Conservation (phyloP, 2,113 vertebrate genomes). For the Phrynocephalus versicolor region DNA sequence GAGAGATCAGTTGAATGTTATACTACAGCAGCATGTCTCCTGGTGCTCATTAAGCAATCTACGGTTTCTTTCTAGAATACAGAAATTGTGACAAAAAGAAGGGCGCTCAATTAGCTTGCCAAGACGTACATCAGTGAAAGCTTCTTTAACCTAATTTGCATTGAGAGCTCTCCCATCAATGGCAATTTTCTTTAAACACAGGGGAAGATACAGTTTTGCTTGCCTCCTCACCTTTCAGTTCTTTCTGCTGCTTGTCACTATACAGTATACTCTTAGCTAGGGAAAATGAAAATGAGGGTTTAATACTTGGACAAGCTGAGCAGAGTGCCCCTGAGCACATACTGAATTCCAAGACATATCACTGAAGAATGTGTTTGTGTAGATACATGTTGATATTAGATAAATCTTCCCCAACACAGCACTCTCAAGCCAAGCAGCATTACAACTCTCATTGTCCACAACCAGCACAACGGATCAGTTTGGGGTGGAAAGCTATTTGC, state of each 20-base stretch:
- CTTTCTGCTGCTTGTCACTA: not conserved
- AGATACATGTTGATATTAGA: not conserved
- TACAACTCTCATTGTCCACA: not conserved
- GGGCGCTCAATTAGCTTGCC: conserved; percentile 18
- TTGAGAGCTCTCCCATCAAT: conserved; percentile 13
- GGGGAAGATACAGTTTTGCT: conserved; percentile 7
- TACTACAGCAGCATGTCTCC: conserved; percentile 26
- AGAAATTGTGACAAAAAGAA: not conserved
- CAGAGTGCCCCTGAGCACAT: not conserved
- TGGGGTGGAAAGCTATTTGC: not conserved
- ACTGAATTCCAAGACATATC: not conserved
- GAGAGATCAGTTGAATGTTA: conserved; percentile 52
- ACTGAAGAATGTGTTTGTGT: not conserved
- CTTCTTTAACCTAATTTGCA: conserved; percentile 21
- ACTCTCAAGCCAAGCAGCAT: not conserved
- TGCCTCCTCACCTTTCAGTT: not conserved
- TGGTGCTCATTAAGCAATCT: conserved; percentile 39
- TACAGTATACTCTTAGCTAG: not conserved
- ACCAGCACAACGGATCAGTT: not conserved
- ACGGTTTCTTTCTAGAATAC: conserved; percentile 3
- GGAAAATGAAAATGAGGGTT: not conserved
- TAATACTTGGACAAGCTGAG: not conserved
- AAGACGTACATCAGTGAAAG: conserved; percentile 8
- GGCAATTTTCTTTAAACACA: conserved; percentile 22
- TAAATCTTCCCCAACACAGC: not conserved